Evolutionary conservation across 2,113 vertebrate species (phyloP), one percentile per base, ranked within the genome.

Genomic region (Urocolius indicus): DNA sequence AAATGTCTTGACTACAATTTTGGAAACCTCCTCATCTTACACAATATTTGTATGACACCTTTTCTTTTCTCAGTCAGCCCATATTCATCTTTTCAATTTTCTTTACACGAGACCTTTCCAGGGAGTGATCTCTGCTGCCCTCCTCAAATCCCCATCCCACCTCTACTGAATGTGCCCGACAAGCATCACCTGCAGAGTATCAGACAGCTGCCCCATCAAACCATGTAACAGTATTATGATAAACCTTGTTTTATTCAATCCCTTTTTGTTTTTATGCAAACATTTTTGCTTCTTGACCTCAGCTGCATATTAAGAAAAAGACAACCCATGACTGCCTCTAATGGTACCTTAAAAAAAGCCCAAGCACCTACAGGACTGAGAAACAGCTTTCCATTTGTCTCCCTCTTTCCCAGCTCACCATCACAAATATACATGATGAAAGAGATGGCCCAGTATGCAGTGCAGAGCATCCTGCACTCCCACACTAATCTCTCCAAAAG

Each of bases 131-230:
- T 49, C 54, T n/a, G 48, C 55, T 52, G 51, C 19, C 36, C 23
- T 5, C 19, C 30, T 24, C 67, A 23, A 48, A 49, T 20, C 38
- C 9, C 9, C 66, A 41, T 5, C 30, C 45, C 46, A 10, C 51
- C 16, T 32, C 55, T 13, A 21, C 10, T 9, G 23, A 38, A 27
- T 0, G 10, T 66, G 30, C 59, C 55, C 7, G 14, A 36, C 51
- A 67, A 49, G 43, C 43, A 49, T 30, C 67, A 36, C 17, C 14
- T 0, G 0, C 11, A 43, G 41, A 10, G 6, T 4, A 30, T 29
- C 1, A 0, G 65, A 41, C 24, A 45, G 54, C 68, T 55, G 77
- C 27, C 7, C 24, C 58, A 15, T 45, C 9, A 2, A 34, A 51
- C 34, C 30, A 14, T 1, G 5, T 3, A 41, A 29, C 18, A 38